These are phyloP conservation scores for Microcebus jonahi DNA, from an alignment of 2,113 vertebrate species.

Conservation along the genomic window DNA sequence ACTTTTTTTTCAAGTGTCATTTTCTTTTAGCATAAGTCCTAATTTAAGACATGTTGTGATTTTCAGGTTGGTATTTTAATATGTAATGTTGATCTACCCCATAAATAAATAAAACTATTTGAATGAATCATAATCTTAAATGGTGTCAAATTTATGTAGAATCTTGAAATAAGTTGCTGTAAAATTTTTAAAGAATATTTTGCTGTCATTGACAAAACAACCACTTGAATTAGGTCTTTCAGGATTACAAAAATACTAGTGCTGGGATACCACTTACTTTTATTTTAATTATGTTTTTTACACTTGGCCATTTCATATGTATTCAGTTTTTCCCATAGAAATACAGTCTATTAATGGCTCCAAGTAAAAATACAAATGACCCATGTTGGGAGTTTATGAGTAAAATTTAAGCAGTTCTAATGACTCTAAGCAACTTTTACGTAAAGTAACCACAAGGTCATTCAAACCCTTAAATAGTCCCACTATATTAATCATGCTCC, in stretches of 20 bases:
- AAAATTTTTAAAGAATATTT: background rate
- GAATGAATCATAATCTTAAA: background rate
- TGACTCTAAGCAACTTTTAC: constrained; percentile 41
- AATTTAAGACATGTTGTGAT: background rate
- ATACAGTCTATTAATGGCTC: background rate
- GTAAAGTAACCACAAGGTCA: constrained; percentile 24
- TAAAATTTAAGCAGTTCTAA: constrained; percentile 24
- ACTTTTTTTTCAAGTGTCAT: background rate
- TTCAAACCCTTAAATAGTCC: background rate
- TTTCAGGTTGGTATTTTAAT: background rate
- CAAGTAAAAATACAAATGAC: constrained; percentile 29
- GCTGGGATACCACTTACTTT: background rate
- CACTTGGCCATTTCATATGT: background rate
- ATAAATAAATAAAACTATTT: background rate
- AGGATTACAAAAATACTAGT: background rate
- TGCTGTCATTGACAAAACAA: background rate
- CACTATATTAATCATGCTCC: constrained; percentile 42
- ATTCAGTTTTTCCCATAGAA: background rate
- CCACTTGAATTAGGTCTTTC: background rate
- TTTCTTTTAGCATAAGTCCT: background rate
- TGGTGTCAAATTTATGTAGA: background rate
- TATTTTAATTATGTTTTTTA: background rate
- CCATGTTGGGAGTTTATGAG: background rate
- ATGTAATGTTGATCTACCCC: background rate
- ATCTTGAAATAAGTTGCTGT: background rate